Percentiles rank a stretch among this genome's conserved stretches.
Evolutionary conservation across 2,888 invertebrate genomes (phyloP).

Genomic region (Latrodectus hesperus): DNA sequence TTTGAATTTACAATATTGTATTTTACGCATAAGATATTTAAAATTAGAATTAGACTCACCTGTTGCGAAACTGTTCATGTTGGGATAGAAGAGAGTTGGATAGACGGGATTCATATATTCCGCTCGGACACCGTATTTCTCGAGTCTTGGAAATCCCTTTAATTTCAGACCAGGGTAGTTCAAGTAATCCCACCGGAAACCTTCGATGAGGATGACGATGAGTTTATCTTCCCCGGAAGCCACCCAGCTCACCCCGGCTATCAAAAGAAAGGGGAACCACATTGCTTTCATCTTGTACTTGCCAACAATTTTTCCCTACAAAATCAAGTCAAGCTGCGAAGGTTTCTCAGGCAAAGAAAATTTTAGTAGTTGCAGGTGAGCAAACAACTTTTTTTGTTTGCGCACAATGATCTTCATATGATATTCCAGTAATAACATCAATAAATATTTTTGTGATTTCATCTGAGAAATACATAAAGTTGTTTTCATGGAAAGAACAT

Average conservation of each 20-base stretch:
- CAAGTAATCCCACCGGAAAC: conserved; percentile 35
- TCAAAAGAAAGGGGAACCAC: neutral
- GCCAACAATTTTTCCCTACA: too few species aligned
- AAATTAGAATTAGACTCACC: conserved; percentile 10
- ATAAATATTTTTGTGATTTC: too few species aligned
- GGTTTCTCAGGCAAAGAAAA: too few species aligned
- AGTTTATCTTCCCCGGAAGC: conserved; percentile 19
- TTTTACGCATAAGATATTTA: too few species aligned
- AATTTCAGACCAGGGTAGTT: conserved; percentile 22
- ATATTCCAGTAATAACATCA: too few species aligned
- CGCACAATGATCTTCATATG: too few species aligned
- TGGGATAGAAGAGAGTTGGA: conserved; percentile 48
- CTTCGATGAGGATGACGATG: conserved; percentile 40
- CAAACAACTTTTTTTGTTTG: too few species aligned
- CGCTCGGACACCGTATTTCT: conserved; percentile 32
- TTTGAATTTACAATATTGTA: too few species aligned
- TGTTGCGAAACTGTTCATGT: conserved; percentile 38
- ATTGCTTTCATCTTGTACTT: neutral
- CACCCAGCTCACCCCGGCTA: neutral
- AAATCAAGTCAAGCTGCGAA: too few species aligned
- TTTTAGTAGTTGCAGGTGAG: too few species aligned
- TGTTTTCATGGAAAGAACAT: too few species aligned
- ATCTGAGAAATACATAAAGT: too few species aligned
- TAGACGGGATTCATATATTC: conserved; percentile 40
- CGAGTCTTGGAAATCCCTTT: conserved; percentile 7